Evolutionary conservation across 2,113 vertebrate species (phyloP), one percentile per base, ranked within the genome.

Genomic region (Oreochromis tanganicae): DNA sequence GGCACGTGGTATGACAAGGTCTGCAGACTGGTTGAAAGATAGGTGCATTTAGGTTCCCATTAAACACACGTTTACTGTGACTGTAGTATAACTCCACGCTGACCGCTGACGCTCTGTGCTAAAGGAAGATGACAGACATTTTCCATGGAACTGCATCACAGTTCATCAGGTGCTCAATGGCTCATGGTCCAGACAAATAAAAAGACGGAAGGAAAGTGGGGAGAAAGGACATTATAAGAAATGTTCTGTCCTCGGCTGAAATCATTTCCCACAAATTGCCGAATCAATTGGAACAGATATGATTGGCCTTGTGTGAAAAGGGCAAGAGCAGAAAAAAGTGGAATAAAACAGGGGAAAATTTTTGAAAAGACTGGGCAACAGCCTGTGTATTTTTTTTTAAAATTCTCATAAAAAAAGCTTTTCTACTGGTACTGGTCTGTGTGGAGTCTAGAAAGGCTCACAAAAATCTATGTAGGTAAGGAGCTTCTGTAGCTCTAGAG

Each of bases 151-250:
- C 63, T 11, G 75, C 61, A 87, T 82, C 91, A 92, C 89, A 87
- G 85, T 87, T 90, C 92, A 95, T 93, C 57, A 71, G 83, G 84
- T 88, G 61, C 85, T 82, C 86, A 93, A 93, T 93, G 90, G 87
- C 84, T 92, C 32, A 43, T 38, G 48, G 66, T 75, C 57, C 21
- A 86, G 87, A 91, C 89, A 89, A 92, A 91, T 90, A 92, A 92
- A 92, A 85, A 71, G 81, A 82, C 50, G n/a, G 71, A 85, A 59
- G 87, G 81, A 91, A 91, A 86, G 83, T 52, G 83, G 63, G 34
- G 21, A 89, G 73, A 85, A 68, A 75, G 54, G 80, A 91, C 90
- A 93, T 94, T 87, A 88, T 86, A 16, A 56, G 71, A 91, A 95
- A 93, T 94, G 93, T 88, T 89, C 86, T 81, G 80, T 86, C 68